Evolutionary conservation across 2,888 invertebrate genomes (phyloP).

Genomic region (Arrhopalites spinosus): DNA sequence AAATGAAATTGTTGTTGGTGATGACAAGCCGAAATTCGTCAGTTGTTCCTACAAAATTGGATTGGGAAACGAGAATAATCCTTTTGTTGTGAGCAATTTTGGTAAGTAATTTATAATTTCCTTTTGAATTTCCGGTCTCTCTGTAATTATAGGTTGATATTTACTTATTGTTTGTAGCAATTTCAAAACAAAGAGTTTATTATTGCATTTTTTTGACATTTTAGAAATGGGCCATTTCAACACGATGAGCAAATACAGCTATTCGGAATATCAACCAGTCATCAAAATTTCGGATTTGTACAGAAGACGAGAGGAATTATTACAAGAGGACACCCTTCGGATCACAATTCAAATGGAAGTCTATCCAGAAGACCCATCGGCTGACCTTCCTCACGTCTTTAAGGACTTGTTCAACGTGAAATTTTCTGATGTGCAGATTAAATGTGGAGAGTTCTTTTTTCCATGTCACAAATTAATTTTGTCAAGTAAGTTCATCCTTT

Average conservation of each 20-base stretch:
- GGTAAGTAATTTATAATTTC: too few relatives aligned
- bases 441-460: neutral
- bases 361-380: neutral
- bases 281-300: conserved; percentile 12
- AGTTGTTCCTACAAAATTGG: too few relatives aligned
- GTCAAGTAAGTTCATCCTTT: neutral
- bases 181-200: too few relatives aligned
- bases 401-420: conserved; percentile 1
- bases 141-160: too few relatives aligned
- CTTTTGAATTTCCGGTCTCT: too few relatives aligned
- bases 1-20: too few relatives aligned
- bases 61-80: too few relatives aligned
- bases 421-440: conserved; percentile 2
- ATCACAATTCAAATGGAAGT: conserved; percentile 7
- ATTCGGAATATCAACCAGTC: conserved; percentile 2
- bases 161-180: too few relatives aligned
- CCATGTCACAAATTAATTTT: conserved; percentile 7
- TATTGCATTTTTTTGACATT: too few relatives aligned
- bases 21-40: too few relatives aligned
- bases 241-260: neutral
- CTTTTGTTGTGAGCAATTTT: too few relatives aligned
- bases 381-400: neutral
- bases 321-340: neutral
- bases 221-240: too few relatives aligned
- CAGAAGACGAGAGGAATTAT: neutral